Conservation (phyloP, 1,140 invertebrate genomes). For the Drosophila obscura region DNA sequence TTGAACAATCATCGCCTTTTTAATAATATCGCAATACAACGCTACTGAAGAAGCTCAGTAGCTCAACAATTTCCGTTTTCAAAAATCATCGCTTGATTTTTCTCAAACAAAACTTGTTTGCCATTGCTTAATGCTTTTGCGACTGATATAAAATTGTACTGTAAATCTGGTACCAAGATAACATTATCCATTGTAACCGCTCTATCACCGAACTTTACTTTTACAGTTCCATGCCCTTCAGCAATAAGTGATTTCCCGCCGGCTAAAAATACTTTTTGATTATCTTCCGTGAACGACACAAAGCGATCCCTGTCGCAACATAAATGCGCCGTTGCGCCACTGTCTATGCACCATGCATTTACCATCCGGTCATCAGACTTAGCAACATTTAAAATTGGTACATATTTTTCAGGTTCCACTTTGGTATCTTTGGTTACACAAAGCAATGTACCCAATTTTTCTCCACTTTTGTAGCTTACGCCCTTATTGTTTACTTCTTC, state of each 20-base stretch:
- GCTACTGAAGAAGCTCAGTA: too few species aligned
- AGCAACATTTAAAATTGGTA: neutral
- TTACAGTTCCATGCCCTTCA: too few species aligned
- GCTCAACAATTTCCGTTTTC: neutral
- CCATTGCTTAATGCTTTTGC: neutral
- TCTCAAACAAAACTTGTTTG: too few species aligned
- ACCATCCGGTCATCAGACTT: neutral
- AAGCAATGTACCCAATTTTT: too few species aligned
- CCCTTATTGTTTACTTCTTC: too few species aligned
- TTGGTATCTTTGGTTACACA: neutral
- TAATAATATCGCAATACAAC: too few species aligned
- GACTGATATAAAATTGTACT: neutral
- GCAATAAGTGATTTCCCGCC: too few species aligned
- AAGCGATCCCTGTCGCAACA: neutral
- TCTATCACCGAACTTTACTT: too few species aligned
- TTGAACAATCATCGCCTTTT: too few species aligned
- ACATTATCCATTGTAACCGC: too few species aligned
- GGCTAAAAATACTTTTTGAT: neutral
- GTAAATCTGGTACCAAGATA: neutral
- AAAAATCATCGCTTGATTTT: too few species aligned
- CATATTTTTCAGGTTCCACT: neutral
- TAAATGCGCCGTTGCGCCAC: neutral
- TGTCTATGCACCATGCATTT: neutral
- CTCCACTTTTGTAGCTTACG: too few species aligned
- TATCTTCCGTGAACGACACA: neutral